Conservation (phyloP, 1,140 invertebrate genomes). For the Chironomus striatipennis region DNA sequence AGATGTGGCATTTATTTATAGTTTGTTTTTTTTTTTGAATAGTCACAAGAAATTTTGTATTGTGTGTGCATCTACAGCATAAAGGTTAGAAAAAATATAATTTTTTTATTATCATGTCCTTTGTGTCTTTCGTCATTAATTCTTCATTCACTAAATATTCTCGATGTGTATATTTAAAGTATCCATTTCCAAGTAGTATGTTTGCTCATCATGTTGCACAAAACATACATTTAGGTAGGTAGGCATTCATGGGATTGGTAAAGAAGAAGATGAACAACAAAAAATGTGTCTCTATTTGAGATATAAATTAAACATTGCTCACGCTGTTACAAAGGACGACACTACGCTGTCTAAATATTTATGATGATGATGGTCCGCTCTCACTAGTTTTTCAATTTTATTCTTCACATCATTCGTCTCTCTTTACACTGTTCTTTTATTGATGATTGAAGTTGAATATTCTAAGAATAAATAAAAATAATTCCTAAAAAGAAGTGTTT, state of each 20-base stretch:
- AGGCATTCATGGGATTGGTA: neutral
- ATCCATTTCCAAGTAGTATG: neutral
- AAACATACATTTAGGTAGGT: too few relatives aligned
- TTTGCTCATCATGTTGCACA: neutral
- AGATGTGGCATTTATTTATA: too few relatives aligned
- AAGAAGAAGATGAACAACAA: neutral
- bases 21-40: too few relatives aligned
- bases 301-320: neutral
- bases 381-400: neutral
- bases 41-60: too few relatives aligned
- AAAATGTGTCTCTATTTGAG: constrained; percentile 6
- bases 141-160: neutral
- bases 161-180: neutral
- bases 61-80: neutral
- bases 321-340: constrained; percentile 22
- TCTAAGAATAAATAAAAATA: neutral
- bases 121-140: neutral
- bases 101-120: neutral
- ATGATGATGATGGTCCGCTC: constrained; percentile 10
- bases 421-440: too few relatives aligned
- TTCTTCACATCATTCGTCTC: too few relatives aligned
- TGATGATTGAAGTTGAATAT: neutral
- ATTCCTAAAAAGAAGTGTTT: neutral
- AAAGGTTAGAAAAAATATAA: neutral
- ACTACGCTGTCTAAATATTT: constrained; percentile 22